Conservation (phyloP, 2,797 vertebrate species). For the Rousettus madagascariensis region DNA sequence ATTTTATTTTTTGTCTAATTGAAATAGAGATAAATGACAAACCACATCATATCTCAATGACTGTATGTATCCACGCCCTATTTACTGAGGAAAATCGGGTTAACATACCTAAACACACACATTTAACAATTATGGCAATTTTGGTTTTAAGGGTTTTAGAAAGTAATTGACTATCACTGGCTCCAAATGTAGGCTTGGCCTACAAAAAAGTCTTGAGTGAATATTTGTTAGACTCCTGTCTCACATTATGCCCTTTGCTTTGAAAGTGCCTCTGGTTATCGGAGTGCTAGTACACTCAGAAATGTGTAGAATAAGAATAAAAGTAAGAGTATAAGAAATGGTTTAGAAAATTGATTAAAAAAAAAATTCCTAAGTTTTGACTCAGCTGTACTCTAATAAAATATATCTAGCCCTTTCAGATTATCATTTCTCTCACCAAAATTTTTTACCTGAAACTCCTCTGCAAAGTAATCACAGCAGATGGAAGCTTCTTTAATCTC, state of each 20-base stretch:
- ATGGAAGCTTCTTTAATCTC: conserved; percentile 91
- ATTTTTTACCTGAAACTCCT: conserved; percentile 91
- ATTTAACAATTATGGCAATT: conserved; percentile 11
- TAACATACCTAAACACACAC: conserved; percentile 33
- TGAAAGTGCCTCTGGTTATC: conserved; percentile 32
- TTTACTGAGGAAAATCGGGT: conserved; percentile 21
- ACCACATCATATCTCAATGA: neutral
- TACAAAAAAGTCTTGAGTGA: conserved; percentile 13
- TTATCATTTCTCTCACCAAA: neutral
- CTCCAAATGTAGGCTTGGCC: neutral
- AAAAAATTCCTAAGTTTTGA: neutral
- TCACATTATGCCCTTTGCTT: neutral
- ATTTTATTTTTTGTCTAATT: conserved; percentile 42
- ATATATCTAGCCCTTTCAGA: neutral
- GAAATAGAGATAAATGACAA: conserved; percentile 37
- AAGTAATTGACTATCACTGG: conserved; percentile 8
- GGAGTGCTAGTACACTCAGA: neutral
- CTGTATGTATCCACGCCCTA: neutral
- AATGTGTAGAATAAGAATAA: conserved; percentile 51
- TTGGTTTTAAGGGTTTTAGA: conserved; percentile 36
- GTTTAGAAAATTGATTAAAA: neutral
- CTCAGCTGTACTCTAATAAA: conserved; percentile 4
- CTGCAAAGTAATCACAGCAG: conserved; percentile 90
- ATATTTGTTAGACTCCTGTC: neutral
- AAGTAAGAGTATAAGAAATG: conserved; percentile 34